Evolutionary conservation across 2,797 vertebrate genomes (phyloP).

Genomic region (Rhyacichthys aspro): DNA sequence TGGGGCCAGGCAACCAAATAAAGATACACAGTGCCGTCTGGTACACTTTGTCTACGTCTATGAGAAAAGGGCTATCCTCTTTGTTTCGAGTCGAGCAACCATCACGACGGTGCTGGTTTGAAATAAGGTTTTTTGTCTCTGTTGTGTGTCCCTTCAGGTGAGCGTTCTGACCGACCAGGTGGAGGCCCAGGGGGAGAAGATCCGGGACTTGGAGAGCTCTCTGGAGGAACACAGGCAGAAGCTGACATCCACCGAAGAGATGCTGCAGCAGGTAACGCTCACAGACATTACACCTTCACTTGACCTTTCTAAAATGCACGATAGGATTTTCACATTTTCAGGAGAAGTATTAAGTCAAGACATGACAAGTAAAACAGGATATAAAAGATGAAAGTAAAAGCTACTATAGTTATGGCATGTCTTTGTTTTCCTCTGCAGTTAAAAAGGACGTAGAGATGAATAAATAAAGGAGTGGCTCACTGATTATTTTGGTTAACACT

Average conservation of each 20-base stretch:
- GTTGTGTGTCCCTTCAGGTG: slow-evolving; percentile 82
- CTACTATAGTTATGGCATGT: background rate
- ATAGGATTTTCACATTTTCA: too few relatives aligned
- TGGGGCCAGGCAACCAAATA: too few relatives aligned
- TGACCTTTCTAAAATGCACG: background rate
- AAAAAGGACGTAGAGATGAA: slow-evolving; percentile 27
- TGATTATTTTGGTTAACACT: background rate
- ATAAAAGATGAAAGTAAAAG: too few relatives aligned
- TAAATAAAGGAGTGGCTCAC: slow-evolving; percentile 43
- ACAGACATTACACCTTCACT: background rate
- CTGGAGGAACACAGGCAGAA: slow-evolving; percentile 93
- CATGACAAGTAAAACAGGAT: too few relatives aligned
- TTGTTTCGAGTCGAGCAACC: too few relatives aligned
- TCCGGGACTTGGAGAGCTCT: slow-evolving; percentile 92
- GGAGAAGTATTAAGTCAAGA: too few relatives aligned
- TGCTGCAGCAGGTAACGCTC: slow-evolving; percentile 92
- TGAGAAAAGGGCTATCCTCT: too few relatives aligned
- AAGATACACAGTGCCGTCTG: too few relatives aligned
- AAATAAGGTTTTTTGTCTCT: too few relatives aligned
- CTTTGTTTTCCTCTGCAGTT: background rate
- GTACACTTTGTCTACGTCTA: too few relatives aligned
- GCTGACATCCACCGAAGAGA: slow-evolving; percentile 94
- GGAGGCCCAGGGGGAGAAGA: slow-evolving; percentile 98
- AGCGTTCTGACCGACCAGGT: slow-evolving; percentile 98
- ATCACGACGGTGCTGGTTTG: too few relatives aligned